Conservation (phyloP, 2,113 vertebrate species). For the Melospiza melodia region DNA sequence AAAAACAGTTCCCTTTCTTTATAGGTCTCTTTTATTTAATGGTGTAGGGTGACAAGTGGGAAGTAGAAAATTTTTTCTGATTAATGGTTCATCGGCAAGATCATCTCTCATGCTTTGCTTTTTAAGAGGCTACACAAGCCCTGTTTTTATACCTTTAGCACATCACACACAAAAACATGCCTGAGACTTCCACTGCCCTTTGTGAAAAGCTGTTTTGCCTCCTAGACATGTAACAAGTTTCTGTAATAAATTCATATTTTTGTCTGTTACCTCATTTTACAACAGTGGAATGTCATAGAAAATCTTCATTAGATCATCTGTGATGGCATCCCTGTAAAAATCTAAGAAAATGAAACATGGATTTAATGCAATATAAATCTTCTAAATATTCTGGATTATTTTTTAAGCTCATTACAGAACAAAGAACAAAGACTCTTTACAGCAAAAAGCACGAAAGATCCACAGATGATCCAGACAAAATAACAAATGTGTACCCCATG, state of each 20-base stretch:
- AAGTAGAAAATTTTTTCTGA: not conserved
- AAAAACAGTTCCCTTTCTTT: not conserved
- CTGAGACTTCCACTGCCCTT: not conserved
- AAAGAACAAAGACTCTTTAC: too few relatives aligned
- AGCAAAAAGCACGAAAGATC: not conserved
- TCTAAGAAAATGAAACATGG: not conserved
- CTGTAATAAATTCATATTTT: not conserved
- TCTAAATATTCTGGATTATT: not conserved
- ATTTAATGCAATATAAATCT: not conserved
- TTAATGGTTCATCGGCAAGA: not conserved
- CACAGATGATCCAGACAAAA: not conserved
- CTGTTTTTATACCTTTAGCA: not conserved
- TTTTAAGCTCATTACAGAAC: not conserved
- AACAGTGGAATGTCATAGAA: not conserved
- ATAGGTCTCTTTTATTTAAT: not conserved
- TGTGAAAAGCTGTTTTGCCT: not conserved
- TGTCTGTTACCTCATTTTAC: not conserved
- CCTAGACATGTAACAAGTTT: not conserved
- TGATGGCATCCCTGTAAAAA: not conserved
- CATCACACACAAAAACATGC: not conserved
- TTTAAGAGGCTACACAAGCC: not conserved
- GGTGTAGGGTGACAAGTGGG: not conserved
- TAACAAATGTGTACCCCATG: rapidly evolving
- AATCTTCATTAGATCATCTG: not conserved
- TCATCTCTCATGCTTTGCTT: not conserved